phyloP scores from a whole-genome alignment of 37 sponge, comb jelly and placozoan genomes.

The Tethya wilhelma region DNA sequence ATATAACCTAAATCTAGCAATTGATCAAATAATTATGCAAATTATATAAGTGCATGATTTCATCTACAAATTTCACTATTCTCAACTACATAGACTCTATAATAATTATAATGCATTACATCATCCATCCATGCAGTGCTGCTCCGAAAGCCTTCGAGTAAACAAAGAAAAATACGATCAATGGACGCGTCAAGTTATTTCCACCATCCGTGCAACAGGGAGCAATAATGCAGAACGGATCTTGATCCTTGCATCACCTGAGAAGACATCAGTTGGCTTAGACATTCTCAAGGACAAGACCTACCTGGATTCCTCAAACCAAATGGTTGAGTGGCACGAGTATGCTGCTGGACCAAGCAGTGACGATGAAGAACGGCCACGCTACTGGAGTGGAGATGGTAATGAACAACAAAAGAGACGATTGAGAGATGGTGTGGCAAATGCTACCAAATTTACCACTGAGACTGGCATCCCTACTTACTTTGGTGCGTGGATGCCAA shows the following conservation, averaged over 20 bases:
- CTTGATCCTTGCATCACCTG: conserved; percentile 2
- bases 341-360: too few relatives aligned
- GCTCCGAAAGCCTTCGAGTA: not conserved
- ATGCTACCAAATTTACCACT: not conserved
- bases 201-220: not conserved
- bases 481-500: too few relatives aligned
- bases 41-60: too few relatives aligned
- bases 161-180: not conserved
- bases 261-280: not conserved
- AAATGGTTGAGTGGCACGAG: too few relatives aligned
- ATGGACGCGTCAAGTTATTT: not conserved
- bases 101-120: too few relatives aligned
- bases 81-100: too few relatives aligned
- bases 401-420: not conserved
- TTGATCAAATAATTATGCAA: too few relatives aligned
- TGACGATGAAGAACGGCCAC: too few relatives aligned
- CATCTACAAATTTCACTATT: too few relatives aligned
- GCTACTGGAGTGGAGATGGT: conserved; percentile 9
- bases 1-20: too few relatives aligned
- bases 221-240: conserved; percentile 2
- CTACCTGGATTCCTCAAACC: not conserved
- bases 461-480: too few relatives aligned
- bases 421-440: not conserved
- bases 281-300: not conserved
- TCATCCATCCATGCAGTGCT: too few relatives aligned